phyloP scores from a whole-genome alignment of 2,113 vertebrate species.

The Orycteropus afer region DNA sequence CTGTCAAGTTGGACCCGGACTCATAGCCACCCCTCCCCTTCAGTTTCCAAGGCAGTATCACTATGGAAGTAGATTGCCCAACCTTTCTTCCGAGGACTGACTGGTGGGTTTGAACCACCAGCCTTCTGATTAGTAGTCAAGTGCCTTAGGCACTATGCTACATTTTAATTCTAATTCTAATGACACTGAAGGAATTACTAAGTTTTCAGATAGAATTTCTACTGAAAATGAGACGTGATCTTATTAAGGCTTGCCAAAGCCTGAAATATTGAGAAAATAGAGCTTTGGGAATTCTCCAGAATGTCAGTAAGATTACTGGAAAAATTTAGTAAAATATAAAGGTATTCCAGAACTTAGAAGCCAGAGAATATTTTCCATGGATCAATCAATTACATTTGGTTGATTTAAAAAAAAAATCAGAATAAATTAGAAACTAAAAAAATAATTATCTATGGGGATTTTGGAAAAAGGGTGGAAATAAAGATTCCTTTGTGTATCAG shows the following conservation, averaged over 20 bases:
- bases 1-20: too few relatives aligned
- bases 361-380: background rate
- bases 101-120: too few relatives aligned
- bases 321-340: background rate
- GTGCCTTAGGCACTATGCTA: too few relatives aligned
- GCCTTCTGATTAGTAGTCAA: too few relatives aligned
- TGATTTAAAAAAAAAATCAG: background rate
- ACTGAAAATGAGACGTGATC: background rate
- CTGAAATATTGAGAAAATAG: background rate
- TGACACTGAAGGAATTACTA: background rate
- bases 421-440: background rate
- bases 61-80: too few relatives aligned
- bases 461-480: background rate
- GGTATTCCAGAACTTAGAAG: background rate
- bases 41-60: too few relatives aligned
- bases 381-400: background rate
- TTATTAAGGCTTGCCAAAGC: background rate
- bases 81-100: too few relatives aligned
- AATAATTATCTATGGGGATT: background rate
- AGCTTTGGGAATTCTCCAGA: background rate
- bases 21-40: too few relatives aligned
- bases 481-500: background rate
- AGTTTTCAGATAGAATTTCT: slow-evolving; percentile 21
- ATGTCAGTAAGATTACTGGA: background rate
- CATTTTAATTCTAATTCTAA: background rate